A percentile compares a stretch with the other conserved stretches of the same genome.
phyloP scores from a whole-genome alignment of 1,140 invertebrate genomes.

The Brachionus plicatilis region DNA sequence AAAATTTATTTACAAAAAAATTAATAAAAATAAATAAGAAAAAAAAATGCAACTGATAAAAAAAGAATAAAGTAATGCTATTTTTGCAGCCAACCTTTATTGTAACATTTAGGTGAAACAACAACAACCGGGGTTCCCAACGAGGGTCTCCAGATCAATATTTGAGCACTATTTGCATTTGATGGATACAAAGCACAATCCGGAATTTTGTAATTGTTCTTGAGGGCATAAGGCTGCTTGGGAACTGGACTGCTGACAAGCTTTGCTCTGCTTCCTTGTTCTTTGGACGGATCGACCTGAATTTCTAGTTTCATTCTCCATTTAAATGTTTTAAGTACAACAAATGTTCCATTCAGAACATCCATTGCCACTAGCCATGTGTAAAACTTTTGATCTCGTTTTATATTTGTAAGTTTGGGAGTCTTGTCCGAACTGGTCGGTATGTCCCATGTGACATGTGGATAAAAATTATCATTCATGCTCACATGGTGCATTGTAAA shows the following conservation, averaged over 20 bases:
- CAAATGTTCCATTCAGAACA: slow-evolving; percentile 48
- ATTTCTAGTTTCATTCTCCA: slow-evolving; percentile 55
- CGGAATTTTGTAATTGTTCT: slow-evolving; percentile 49
- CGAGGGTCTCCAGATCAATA: slow-evolving; percentile 52
- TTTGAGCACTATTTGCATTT: slow-evolving; percentile 55
- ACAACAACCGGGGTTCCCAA: slow-evolving; percentile 41
- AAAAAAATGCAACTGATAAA: not conserved
- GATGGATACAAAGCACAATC: slow-evolving; percentile 53
- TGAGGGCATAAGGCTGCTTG: slow-evolving; percentile 49
- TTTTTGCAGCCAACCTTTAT: slow-evolving; percentile 1
- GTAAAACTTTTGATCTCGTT: slow-evolving; percentile 54
- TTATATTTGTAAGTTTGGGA: slow-evolving; percentile 52
- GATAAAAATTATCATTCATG: slow-evolving; percentile 57
- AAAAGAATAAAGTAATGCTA: slow-evolving; percentile 4
- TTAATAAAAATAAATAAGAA: not conserved
- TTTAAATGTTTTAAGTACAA: slow-evolving; percentile 50
- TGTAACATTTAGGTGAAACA: slow-evolving; percentile 31
- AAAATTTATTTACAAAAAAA: slow-evolving; percentile 15
- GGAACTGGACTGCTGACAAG: slow-evolving; percentile 47
- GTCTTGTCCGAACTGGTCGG: slow-evolving; percentile 48
- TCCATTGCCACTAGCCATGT: slow-evolving; percentile 55
- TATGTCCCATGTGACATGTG: slow-evolving; percentile 56
- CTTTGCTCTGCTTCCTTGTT: slow-evolving; percentile 48
- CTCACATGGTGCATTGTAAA: slow-evolving; percentile 49
- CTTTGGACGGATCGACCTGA: slow-evolving; percentile 48